Evolutionary conservation across 2,888 invertebrate species (phyloP).

Genomic region (Epinotia nisella): DNA sequence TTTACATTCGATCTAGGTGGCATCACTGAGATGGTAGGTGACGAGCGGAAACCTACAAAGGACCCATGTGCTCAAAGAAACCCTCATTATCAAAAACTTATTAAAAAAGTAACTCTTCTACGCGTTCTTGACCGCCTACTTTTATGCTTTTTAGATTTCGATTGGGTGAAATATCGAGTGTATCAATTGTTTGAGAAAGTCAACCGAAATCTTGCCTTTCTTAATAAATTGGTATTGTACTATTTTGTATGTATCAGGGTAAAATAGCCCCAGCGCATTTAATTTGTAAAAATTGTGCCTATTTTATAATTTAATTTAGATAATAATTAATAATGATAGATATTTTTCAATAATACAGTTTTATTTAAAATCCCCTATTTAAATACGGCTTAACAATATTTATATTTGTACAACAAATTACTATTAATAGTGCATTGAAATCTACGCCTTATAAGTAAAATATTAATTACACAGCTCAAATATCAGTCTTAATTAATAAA

Average conservation of each 20-base stretch:
- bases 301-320: slow-evolving; percentile 33
- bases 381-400: slow-evolving; percentile 32
- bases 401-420: slow-evolving; percentile 32
- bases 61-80: neutral
- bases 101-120: slow-evolving; percentile 24
- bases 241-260: slow-evolving; percentile 12
- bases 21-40: neutral
- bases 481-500: slow-evolving; percentile 38
- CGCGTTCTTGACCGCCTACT: slow-evolving; percentile 26
- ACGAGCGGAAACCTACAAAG: neutral
- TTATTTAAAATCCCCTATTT: slow-evolving; percentile 36
- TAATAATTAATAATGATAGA: slow-evolving; percentile 29
- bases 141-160: slow-evolving; percentile 21
- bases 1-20: neutral
- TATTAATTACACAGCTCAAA: slow-evolving; percentile 34
- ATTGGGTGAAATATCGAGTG: slow-evolving; percentile 24
- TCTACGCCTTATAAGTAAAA: slow-evolving; percentile 23
- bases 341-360: slow-evolving; percentile 30
- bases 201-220: slow-evolving; percentile 78
- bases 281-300: slow-evolving; percentile 40
- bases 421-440: slow-evolving; percentile 20
- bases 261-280: slow-evolving; percentile 22
- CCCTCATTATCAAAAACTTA: slow-evolving; percentile 29
- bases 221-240: slow-evolving; percentile 69
- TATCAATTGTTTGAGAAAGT: slow-evolving; percentile 80